phyloP scores from a whole-genome alignment of 2,888 invertebrate genomes.

The Acleris literana region DNA sequence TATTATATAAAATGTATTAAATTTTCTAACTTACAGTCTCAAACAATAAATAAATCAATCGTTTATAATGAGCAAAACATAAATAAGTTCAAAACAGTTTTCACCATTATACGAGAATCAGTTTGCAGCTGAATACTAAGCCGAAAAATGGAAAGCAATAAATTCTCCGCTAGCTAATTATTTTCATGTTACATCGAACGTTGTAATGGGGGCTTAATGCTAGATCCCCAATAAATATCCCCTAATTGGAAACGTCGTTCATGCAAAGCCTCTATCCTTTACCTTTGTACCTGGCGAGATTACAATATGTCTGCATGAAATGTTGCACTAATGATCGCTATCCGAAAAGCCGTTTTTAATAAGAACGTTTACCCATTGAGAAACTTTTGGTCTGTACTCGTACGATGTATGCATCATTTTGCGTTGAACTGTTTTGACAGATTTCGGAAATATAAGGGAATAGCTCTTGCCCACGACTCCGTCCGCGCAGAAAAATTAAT shows the following conservation, averaged over 20 bases:
- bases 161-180: slow-evolving; percentile 34
- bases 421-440: too few relatives aligned
- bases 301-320: slow-evolving; percentile 29
- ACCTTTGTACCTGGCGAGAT: slow-evolving; percentile 42
- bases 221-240: slow-evolving; percentile 65
- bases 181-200: slow-evolving; percentile 40
- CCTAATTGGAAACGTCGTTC: slow-evolving; percentile 63
- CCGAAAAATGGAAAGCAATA: slow-evolving; percentile 26
- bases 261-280: slow-evolving; percentile 52
- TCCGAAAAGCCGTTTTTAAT: slow-evolving; percentile 15
- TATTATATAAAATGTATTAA: too few relatives aligned
- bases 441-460: background rate
- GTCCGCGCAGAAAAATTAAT: too few relatives aligned
- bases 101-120: background rate
- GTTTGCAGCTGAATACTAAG: background rate
- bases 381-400: background rate
- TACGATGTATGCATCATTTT: too few relatives aligned
- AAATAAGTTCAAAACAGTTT: background rate
- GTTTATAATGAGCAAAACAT: too few relatives aligned
- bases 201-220: slow-evolving; percentile 43
- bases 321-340: slow-evolving; percentile 26
- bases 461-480: too few relatives aligned
- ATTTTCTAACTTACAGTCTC: too few relatives aligned
- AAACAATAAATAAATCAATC: too few relatives aligned
- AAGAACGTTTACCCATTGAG: background rate